Percentiles rank a stretch among this genome's conserved stretches.
Conservation (phyloP, 2,797 vertebrate species). For the Characodon lateralis region DNA sequence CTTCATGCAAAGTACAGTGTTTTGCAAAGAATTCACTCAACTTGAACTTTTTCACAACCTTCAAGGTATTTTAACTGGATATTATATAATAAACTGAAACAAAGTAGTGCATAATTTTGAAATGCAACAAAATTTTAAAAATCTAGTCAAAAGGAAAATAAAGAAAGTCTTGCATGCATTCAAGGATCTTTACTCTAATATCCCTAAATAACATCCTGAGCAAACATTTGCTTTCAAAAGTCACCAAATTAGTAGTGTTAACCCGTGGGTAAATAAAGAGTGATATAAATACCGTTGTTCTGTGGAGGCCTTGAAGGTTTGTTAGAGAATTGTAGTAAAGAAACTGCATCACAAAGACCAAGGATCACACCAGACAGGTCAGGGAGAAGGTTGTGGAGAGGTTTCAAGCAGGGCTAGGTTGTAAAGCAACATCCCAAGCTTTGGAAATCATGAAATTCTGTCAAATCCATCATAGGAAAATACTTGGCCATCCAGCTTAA, state of each 20-base stretch:
- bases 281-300: neutral
- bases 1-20: neutral
- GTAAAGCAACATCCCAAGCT: too few species aligned
- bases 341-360: too few species aligned
- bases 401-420: too few species aligned
- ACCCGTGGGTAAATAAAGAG: neutral
- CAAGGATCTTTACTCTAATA: neutral
- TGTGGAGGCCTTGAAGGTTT: too few species aligned
- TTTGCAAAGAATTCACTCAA: neutral
- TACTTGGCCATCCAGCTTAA: too few species aligned
- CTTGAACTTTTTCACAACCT: neutral
- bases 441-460: too few species aligned
- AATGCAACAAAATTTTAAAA: neutral
- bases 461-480: too few species aligned
- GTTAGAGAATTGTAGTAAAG: too few species aligned
- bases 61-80: neutral
- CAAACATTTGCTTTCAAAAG: neutral
- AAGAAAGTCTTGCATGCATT: neutral
- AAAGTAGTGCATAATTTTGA: neutral
- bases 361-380: too few species aligned
- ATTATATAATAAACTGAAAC: neutral
- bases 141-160: neutral
- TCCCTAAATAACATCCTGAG: neutral
- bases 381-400: too few species aligned
- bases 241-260: neutral